Conservation (phyloP, 2,113 vertebrate genomes). For the Pygoscelis adeliae region DNA sequence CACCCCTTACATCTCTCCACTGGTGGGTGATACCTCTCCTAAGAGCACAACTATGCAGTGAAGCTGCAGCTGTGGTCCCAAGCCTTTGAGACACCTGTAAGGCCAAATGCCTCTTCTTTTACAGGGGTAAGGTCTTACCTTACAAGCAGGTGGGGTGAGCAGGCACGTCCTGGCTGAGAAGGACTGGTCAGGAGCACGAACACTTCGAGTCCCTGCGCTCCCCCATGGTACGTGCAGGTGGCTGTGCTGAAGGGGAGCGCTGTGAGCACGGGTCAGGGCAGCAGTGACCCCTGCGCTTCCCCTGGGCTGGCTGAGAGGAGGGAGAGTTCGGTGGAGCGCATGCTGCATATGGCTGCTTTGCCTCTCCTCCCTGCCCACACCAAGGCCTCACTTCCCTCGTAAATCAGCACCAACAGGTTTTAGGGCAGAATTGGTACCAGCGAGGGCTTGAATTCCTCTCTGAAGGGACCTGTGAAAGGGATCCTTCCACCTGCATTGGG, state of each 20-base stretch:
- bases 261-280: neutral
- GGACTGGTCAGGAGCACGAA: neutral
- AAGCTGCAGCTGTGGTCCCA: neutral
- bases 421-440: neutral
- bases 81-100: neutral
- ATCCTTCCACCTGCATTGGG: rapidly evolving
- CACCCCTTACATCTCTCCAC: rapidly evolving
- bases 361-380: neutral
- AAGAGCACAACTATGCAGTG: neutral
- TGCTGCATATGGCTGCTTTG: rapidly evolving
- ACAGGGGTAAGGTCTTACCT: neutral
- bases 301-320: neutral
- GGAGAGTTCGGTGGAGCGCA: neutral
- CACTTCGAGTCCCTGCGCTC: rapidly evolving
- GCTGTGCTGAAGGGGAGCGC: neutral
- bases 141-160: neutral
- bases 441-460: neutral
- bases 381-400: neutral
- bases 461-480: neutral
- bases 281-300: neutral
- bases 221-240: neutral
- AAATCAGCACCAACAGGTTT: neutral
- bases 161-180: neutral
- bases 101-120: neutral
- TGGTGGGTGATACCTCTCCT: neutral